Conservation (phyloP, 1,140 invertebrate species). For the Rhizoglyphus robini region DNA sequence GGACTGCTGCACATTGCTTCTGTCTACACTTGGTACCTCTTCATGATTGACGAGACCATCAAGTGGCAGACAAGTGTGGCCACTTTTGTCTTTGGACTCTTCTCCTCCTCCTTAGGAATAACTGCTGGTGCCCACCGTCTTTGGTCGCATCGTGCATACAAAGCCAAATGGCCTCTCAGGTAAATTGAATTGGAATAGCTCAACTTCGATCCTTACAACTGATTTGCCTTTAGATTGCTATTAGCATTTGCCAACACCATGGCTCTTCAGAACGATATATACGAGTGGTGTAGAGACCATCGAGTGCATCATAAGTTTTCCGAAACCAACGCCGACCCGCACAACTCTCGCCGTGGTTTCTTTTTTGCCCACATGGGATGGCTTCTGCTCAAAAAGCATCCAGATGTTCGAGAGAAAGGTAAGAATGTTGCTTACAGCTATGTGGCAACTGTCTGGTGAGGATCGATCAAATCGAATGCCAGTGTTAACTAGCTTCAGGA, state of each 20-base stretch:
- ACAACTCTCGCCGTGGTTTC: constrained; percentile 84
- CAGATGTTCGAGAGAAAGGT: constrained; percentile 71
- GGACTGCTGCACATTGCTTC: constrained; percentile 63
- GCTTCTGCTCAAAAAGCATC: constrained; percentile 78
- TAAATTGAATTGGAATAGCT: constrained; percentile 70
- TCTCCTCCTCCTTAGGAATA: constrained; percentile 38
- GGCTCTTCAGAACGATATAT: constrained; percentile 79
- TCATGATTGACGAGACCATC: constrained; percentile 50
- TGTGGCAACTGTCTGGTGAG: no score
- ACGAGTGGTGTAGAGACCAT: constrained; percentile 87
- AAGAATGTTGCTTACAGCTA: constrained; percentile 39
- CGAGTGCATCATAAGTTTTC: constrained; percentile 91
- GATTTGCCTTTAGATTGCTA: constrained; percentile 28
- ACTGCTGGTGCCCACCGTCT: constrained; percentile 75
- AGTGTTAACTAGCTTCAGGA: no score
- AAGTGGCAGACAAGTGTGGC: constrained; percentile 55
- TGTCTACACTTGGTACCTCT: constrained; percentile 66
- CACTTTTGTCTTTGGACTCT: constrained; percentile 21
- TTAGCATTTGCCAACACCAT: constrained; percentile 51
- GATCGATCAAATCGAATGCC: no score
- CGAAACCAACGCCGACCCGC: constrained; percentile 89
- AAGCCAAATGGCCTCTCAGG: constrained; percentile 39
- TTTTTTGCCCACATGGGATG: constrained; percentile 96
- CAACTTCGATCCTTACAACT: constrained; percentile 59
- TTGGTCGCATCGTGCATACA: constrained; percentile 44